Percentiles rank a stretch among this genome's conserved stretches.
Evolutionary conservation across 2,888 invertebrate genomes (phyloP).

Genomic region (Luperina testacea): DNA sequence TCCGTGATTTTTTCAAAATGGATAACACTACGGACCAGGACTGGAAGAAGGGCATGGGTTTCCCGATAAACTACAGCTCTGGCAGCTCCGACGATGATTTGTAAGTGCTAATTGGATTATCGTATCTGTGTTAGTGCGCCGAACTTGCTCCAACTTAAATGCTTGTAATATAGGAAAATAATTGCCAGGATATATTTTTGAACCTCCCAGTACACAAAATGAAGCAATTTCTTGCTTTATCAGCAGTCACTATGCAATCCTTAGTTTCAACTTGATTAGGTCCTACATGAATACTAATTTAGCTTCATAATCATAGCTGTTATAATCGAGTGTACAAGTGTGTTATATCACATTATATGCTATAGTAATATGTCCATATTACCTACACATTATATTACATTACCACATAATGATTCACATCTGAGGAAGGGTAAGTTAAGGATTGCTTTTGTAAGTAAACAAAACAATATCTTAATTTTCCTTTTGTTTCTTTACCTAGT

Average conservation of each 20-base stretch:
- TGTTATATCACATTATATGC: background rate
- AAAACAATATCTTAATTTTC: conserved; percentile 22
- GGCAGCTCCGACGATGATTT: conserved; percentile 87
- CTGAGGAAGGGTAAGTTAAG: conserved; percentile 22
- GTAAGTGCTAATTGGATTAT: conserved; percentile 76
- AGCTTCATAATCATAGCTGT: background rate
- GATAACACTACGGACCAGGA: conserved; percentile 82
- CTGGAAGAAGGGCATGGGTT: conserved; percentile 88
- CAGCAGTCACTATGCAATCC: background rate
- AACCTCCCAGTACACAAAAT: background rate
- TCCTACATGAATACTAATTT: conserved; percentile 16
- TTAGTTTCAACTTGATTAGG: conserved; percentile 4
- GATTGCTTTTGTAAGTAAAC: conserved; percentile 12
- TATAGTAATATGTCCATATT: background rate
- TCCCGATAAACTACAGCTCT: conserved; percentile 87
- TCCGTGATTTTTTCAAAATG: conserved; percentile 74
- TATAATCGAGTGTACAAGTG: conserved; percentile 9
- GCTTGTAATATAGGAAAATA: background rate
- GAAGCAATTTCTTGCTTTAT: background rate
- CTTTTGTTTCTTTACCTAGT: conserved; percentile 2
- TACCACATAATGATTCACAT: conserved; percentile 35
- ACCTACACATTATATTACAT: background rate
- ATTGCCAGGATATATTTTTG: background rate
- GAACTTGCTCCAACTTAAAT: conserved; percentile 6
- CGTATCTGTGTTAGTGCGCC: conserved; percentile 24